Evolutionary conservation across 2,797 vertebrate species (phyloP), one percentile per base, ranked within the genome.

Genomic region (Eulemur coronatus): DNA sequence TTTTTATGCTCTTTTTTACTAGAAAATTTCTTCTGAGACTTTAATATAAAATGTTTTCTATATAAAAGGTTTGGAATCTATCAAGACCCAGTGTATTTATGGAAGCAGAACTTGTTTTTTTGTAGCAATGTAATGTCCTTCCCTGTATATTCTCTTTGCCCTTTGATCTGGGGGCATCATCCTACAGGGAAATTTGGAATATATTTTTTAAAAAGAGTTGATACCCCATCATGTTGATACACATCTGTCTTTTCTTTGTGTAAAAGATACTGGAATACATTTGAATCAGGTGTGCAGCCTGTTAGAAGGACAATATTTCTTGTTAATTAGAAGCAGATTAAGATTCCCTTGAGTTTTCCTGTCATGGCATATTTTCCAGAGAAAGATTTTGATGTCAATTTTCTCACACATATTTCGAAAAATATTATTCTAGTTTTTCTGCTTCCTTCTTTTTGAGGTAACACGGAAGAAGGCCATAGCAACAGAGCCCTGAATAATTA

Each of bases 261-360:
- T 6, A 92, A 67, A 88, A 84, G 26, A 85, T 48, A 61, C 17
- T 4, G 38, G 81, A 79, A 67, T 95, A 93, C 93, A n/a, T 55
- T 72, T 72, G 30, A 91, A 69, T 72, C 28, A 57, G 35, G 50
- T 55, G 70, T 72, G 22, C 8, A 63, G 1, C 5, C 15, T 79
- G n/a, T 93, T 92, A 48, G 82, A 80, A 43, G 26, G 17, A 1
- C 33, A 93, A n/a, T n/a, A 41, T 24, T 61, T 91, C 13, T 14
- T 90, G 4, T 43, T 95, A 95, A 91, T 93, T 92, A 35, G 72
- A 94, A 96, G 10, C 26, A 94, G 50, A 94, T 80, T 89, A 96
- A 59, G 28, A 72, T 9, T 82, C 50, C 50, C 50, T 48, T 48
- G 80, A 61, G 35, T 52, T 10, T 86, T 87, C 7, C 5, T 13